Conservation (phyloP, 2,113 vertebrate species). For the Ptyas mucosa region DNA sequence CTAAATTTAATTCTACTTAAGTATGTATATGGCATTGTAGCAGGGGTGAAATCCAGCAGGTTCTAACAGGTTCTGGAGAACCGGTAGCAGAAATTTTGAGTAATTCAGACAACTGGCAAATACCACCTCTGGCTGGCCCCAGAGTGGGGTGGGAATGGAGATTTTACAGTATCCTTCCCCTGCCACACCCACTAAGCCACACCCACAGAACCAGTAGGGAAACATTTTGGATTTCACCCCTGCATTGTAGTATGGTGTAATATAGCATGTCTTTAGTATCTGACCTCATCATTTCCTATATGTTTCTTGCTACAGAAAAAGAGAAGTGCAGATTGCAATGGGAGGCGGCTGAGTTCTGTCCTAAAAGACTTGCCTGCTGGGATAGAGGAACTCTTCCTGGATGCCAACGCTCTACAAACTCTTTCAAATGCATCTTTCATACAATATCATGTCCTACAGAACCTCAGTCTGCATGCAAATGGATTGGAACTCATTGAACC, state of each 20-base stretch:
- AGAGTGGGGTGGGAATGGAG: no score
- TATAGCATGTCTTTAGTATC: neutral
- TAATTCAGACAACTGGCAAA: no score
- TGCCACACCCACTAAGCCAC: no score
- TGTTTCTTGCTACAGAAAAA: conserved; percentile 70
- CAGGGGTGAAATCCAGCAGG: no score
- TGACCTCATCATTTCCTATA: neutral
- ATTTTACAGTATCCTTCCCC: no score
- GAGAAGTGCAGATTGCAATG: conserved; percentile 70
- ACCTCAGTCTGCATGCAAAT: conserved; percentile 78
- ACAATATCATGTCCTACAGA: conserved; percentile 70
- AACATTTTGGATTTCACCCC: no score
- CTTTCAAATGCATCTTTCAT: conserved; percentile 73
- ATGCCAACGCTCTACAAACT: conserved; percentile 78
- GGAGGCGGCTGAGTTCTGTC: conserved; percentile 65
- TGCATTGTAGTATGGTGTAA: neutral
- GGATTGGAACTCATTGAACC: conserved; percentile 67
- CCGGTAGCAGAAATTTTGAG: no score
- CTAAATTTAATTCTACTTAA: neutral
- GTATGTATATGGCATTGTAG: neutral
- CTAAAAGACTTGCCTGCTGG: conserved; percentile 67
- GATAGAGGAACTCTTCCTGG: conserved; percentile 75
- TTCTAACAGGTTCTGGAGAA: no score
- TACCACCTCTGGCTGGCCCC: no score
- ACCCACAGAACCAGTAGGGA: no score